Conservation (phyloP, 2,113 vertebrate species). For the Thunnus maccoyii region DNA sequence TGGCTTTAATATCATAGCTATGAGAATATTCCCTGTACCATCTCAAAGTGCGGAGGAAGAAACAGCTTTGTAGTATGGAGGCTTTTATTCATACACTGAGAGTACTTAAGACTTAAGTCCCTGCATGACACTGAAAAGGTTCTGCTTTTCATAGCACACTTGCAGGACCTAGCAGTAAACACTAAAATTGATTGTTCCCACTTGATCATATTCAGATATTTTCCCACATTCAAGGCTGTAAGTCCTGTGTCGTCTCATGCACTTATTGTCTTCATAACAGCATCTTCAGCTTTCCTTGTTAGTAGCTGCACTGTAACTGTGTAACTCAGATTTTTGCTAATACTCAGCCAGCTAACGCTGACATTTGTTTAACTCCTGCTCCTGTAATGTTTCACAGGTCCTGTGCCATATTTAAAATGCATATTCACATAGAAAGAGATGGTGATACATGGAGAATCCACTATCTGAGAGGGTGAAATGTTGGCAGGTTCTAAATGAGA, state of each 20-base stretch:
- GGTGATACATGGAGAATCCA: background rate
- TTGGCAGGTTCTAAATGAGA: conserved; percentile 74
- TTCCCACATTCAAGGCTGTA: background rate
- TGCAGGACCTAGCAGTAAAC: background rate
- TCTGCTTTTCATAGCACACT: background rate
- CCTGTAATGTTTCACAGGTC: background rate
- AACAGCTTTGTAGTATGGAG: conserved; percentile 17
- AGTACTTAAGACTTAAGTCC: conserved; percentile 28
- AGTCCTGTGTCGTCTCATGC: background rate
- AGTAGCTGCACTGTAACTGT: background rate
- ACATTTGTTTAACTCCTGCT: conserved; percentile 7
- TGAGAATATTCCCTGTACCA: conserved; percentile 45
- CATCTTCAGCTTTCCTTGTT: background rate
- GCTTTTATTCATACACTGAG: conserved; percentile 30
- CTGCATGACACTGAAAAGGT: background rate
- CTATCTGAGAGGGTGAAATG: conserved; percentile 39
- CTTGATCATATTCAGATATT: background rate
- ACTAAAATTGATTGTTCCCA: background rate
- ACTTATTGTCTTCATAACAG: background rate
- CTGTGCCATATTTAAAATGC: conserved; percentile 26
- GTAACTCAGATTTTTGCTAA: conserved; percentile 5
- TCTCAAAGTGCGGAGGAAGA: conserved; percentile 35
- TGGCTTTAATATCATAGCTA: conserved; percentile 46
- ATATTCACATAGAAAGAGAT: background rate
- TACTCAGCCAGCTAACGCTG: background rate